Base-by-base conservation (phyloP, 1,140 invertebrate genomes). In the Brachionus rubens region DNA sequence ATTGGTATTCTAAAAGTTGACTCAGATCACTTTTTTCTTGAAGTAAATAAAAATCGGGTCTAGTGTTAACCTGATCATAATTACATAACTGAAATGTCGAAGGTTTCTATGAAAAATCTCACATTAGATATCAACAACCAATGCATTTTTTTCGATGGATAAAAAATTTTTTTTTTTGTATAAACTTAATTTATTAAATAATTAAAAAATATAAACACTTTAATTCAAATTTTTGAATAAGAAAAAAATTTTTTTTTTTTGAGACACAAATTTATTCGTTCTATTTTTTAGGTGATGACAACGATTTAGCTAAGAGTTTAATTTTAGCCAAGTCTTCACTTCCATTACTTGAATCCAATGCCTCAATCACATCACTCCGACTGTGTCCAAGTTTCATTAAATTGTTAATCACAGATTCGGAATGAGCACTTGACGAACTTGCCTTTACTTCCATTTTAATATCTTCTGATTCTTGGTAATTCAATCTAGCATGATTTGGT, bases 401-500 rank as follows among this genome's bases (percentile, higher is more conserved):
- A 26, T 40, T 72, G 46, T 7, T 50, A 24, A 72, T 50, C 1
- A 48, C 46, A 6, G 28, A 14, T 19, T 72, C 68, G 3, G 46
- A 21, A 24, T 50, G 26, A 16, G 41, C n/a, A 16, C 41, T 68
- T 14, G 41, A n/a, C 41, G 5, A 26, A 24, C 26, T 68, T 48
- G 3, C 16, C 19, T 24, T 54, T n/a, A n/a, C 50, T 24, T 30
- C 30, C 50, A 33, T 72, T 33, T 50, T 72, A 50, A 54, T n/a
- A 14, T 30, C 46, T 19, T 54, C 50, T 10, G n/a, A 12, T 6
- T 41, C 76, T 21, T 47, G 40, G 14, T 16, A 68, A 47, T 83
- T 82, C 24, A 82, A 78, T 48, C 80, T 78, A 10, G 83, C 82
- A 56, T 80, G 78, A 14, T 77, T 72, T 1, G 92, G 92, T 67